These are phyloP conservation scores for Entelurus aequoreus DNA, from an alignment of 2,113 vertebrate genomes.

Conservation along the genomic window DNA sequence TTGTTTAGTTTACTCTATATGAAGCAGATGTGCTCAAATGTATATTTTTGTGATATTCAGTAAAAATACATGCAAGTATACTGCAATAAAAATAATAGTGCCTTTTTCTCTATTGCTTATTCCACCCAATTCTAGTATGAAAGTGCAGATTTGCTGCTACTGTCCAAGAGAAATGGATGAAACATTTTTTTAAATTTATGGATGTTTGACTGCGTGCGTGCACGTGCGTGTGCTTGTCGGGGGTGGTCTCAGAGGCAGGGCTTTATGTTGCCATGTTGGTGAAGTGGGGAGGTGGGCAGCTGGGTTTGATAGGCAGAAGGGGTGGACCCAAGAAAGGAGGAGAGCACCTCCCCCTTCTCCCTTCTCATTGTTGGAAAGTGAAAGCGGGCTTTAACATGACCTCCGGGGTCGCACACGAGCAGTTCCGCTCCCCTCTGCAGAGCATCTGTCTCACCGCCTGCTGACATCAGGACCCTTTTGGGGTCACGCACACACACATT, in stretches of 20 bases:
- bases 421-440: slow-evolving; percentile 27
- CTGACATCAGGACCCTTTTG: slow-evolving; percentile 52
- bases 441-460: slow-evolving; percentile 71
- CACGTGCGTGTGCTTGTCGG: neutral
- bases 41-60: too few relatives aligned
- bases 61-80: neutral
- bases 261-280: slow-evolving; percentile 8
- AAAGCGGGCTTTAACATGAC: slow-evolving; percentile 58
- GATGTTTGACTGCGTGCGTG: slow-evolving; percentile 11
- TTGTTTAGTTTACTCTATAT: slow-evolving; percentile 42
- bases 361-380: slow-evolving; percentile 44
- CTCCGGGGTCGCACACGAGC: slow-evolving; percentile 35
- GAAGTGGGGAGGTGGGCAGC: slow-evolving; percentile 5
- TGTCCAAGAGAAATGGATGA: too few relatives aligned
- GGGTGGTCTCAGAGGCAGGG: neutral
- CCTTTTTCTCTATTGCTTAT: neutral
- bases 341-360: slow-evolving; percentile 34
- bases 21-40: slow-evolving; percentile 44
- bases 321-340: slow-evolving; percentile 19
- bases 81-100: too few relatives aligned
- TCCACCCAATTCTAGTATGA: neutral
- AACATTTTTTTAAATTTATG: neutral
- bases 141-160: neutral
- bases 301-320: slow-evolving; percentile 31
- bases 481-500: slow-evolving; percentile 36